Evolutionary conservation across 1,140 invertebrate genomes (phyloP).

Genomic region (Diorhabda elongata): DNA sequence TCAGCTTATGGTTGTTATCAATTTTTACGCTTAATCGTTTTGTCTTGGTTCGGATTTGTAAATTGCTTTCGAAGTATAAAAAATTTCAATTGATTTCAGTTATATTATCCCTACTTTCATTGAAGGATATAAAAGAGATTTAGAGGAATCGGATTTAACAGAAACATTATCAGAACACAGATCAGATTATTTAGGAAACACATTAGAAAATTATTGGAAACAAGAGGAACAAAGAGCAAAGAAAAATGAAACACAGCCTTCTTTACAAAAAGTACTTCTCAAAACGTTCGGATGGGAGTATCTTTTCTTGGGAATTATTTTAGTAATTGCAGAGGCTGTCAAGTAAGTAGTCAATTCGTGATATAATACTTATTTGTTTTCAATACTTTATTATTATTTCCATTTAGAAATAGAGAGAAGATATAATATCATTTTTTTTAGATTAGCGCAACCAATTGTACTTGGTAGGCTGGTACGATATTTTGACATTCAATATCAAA

Average conservation of each 20-base stretch:
- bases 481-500: constrained; percentile 50
- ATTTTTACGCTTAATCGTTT: no score
- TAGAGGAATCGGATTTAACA: constrained; percentile 57
- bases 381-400: not conserved
- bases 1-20: no score
- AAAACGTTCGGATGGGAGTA: constrained; percentile 41
- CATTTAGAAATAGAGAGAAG: not conserved
- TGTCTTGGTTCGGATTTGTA: no score
- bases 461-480: constrained; percentile 68
- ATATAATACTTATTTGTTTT: not conserved
- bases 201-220: constrained; percentile 53
- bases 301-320: constrained; percentile 41
- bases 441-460: constrained; percentile 68
- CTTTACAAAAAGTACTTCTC: constrained; percentile 36
- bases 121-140: constrained; percentile 52
- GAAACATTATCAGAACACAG: constrained; percentile 55
- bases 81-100: constrained; percentile 34
- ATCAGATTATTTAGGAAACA: constrained; percentile 54
- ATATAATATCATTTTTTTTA: constrained; percentile 40
- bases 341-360: constrained; percentile 31
- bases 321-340: constrained; percentile 41
- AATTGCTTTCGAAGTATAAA: no score
- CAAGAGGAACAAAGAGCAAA: constrained; percentile 46
- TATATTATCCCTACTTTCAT: constrained; percentile 53
- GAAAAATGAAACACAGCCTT: constrained; percentile 39